These are phyloP conservation scores for Drosophila stalkeri DNA, from an alignment of 2,888 invertebrate genomes.

Conservation along the genomic window DNA sequence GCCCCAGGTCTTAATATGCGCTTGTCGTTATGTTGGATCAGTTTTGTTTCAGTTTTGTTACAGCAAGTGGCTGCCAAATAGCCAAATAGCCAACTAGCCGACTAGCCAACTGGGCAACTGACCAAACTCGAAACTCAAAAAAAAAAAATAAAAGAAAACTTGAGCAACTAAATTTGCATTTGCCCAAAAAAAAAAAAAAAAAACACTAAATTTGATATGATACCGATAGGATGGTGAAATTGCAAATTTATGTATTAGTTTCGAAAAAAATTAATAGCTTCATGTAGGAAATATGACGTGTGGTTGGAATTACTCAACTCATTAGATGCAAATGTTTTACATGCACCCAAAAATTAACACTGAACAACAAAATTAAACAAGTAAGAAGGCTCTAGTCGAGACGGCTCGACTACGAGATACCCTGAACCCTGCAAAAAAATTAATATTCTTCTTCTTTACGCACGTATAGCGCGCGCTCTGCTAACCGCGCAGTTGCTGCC, in stretches of 20 bases:
- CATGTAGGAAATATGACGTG: slow-evolving; percentile 41
- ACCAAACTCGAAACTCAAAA: slow-evolving; percentile 60
- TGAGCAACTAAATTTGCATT: slow-evolving; percentile 74
- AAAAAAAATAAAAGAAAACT: slow-evolving; percentile 27
- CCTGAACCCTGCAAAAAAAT: too few relatives aligned
- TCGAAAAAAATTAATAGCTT: slow-evolving; percentile 36
- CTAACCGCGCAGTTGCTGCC: too few relatives aligned
- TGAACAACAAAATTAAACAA: background rate
- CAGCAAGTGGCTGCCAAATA: slow-evolving; percentile 38
- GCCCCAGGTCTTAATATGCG: slow-evolving; percentile 25
- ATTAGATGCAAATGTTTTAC: slow-evolving; percentile 44
- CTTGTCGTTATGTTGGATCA: slow-evolving; percentile 70
- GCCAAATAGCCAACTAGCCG: slow-evolving; percentile 20
- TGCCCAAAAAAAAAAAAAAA: slow-evolving; percentile 24
- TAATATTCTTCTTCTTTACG: too few relatives aligned
- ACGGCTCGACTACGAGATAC: too few relatives aligned
- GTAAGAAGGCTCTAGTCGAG: too few relatives aligned
- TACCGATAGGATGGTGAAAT: slow-evolving; percentile 52
- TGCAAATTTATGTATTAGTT: slow-evolving; percentile 44
- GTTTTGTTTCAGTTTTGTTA: slow-evolving; percentile 65
- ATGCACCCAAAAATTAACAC: slow-evolving; percentile 11
- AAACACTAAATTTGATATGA: slow-evolving; percentile 13
- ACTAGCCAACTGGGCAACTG: slow-evolving; percentile 48
- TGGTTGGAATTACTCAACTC: slow-evolving; percentile 43
- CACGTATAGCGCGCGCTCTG: too few relatives aligned